Percentiles rank a stretch among this genome's conserved stretches.
Conservation (phyloP, 2,888 invertebrate genomes). For the Empis livida region DNA sequence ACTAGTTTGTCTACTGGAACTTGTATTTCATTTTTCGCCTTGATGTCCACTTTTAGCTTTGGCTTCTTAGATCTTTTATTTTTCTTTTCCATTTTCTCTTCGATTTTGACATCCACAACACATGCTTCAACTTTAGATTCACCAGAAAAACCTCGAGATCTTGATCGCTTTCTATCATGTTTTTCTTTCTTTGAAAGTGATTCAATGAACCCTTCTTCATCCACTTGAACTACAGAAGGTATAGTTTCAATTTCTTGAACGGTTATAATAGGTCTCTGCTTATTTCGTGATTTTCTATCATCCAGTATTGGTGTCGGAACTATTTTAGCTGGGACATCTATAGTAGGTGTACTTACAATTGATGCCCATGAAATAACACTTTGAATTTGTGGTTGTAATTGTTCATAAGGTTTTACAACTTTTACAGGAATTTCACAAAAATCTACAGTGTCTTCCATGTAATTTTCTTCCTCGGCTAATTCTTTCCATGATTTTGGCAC, state of each 20-base stretch:
- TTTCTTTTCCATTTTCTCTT: constrained; percentile 37
- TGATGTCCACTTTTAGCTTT: too few relatives aligned
- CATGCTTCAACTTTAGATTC: constrained; percentile 23
- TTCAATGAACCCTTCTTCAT: constrained; percentile 37
- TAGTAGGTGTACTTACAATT: constrained; percentile 3
- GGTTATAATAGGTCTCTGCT: constrained; percentile 4
- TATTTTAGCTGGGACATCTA: background rate
- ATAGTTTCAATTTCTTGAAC: constrained; percentile 1
- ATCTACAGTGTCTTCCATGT: background rate
- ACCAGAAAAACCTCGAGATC: constrained; percentile 1
- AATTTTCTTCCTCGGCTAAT: background rate
- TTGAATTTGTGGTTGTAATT: background rate
- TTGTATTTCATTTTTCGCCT: background rate
- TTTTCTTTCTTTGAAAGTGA: constrained; percentile 6
- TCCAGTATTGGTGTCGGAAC: background rate
- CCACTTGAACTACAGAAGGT: constrained; percentile 3
- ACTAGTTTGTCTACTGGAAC: background rate
- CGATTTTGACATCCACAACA: constrained; percentile 21
- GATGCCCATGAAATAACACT: constrained; percentile 6
- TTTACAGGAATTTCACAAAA: background rate
- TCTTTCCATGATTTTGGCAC: background rate
- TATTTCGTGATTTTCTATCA: background rate
- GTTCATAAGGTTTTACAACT: background rate
- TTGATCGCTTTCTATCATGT: constrained; percentile 3
- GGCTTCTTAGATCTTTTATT: constrained; percentile 14